Percentiles rank a stretch among this genome's conserved stretches.
phyloP scores from a whole-genome alignment of 2,797 vertebrate genomes.

The Anguilla pacifica region DNA sequence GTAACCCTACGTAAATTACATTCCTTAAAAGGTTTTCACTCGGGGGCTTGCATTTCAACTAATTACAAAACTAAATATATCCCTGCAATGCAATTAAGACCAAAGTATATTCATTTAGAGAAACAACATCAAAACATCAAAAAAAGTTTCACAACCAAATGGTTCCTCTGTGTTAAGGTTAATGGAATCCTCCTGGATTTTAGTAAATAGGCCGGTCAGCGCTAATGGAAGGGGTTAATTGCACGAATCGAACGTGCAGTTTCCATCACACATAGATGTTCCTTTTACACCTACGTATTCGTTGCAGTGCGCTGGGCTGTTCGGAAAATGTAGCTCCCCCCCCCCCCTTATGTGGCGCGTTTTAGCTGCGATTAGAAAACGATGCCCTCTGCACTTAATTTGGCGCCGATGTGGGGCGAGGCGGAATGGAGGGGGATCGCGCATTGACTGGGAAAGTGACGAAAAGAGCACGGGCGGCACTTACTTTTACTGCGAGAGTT shows the following conservation, averaged over 20 bases:
- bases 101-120: neutral
- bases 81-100: neutral
- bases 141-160: neutral
- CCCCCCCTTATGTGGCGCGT: constrained; percentile 51
- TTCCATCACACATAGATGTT: neutral
- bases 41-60: neutral
- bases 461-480: constrained; percentile 56
- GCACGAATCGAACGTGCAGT: neutral
- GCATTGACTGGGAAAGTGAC: constrained; percentile 71
- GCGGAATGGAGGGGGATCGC: constrained; percentile 67
- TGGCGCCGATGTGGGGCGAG: constrained; percentile 59
- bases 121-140: neutral
- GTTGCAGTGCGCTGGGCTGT: neutral
- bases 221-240: neutral
- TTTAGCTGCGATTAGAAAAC: constrained; percentile 70
- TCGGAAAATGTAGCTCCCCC: neutral
- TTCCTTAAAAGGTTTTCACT: neutral
- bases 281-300: neutral
- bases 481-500: constrained; percentile 68
- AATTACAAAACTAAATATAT: neutral
- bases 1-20: neutral
- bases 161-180: neutral
- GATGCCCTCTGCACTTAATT: constrained; percentile 64
- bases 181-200: neutral
- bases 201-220: neutral